Evolutionary conservation across 2,888 invertebrate species (phyloP).

Genomic region (Netelia fuscicornis): DNA sequence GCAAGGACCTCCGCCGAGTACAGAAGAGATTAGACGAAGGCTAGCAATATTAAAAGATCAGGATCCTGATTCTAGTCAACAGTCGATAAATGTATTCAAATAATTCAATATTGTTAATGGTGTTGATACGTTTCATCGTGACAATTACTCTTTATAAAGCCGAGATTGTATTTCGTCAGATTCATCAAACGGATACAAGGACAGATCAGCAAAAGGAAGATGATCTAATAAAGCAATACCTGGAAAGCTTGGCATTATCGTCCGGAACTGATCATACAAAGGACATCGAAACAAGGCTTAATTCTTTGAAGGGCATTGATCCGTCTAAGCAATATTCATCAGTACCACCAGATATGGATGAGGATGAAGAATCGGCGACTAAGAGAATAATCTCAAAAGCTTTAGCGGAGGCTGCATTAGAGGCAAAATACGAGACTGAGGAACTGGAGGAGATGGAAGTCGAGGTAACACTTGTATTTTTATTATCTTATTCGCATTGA

Average conservation of each 20-base stretch:
- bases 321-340: slow-evolving; percentile 67
- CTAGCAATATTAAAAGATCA: slow-evolving; percentile 90
- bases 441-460: slow-evolving; percentile 77
- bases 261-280: slow-evolving; percentile 83
- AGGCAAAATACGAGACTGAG: slow-evolving; percentile 81
- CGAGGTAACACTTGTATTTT: slow-evolving; percentile 69
- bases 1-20: slow-evolving; percentile 85
- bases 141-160: neutral
- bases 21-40: slow-evolving; percentile 88
- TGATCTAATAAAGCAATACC: slow-evolving; percentile 87
- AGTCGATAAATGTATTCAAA: slow-evolving; percentile 72
- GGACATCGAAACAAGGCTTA: slow-evolving; percentile 85
- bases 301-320: slow-evolving; percentile 85
- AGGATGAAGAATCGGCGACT: slow-evolving; percentile 83
- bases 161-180: slow-evolving; percentile 68
- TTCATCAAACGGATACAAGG: slow-evolving; percentile 86
- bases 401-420: slow-evolving; percentile 86
- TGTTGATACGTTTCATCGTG: no score
- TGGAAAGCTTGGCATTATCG: slow-evolving; percentile 85
- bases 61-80: slow-evolving; percentile 78
- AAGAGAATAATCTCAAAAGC: slow-evolving; percentile 80
- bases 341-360: slow-evolving; percentile 72
- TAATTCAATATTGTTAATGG: neutral
- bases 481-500: slow-evolving; percentile 12
- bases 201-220: slow-evolving; percentile 90